These are phyloP conservation scores for Sebastes elongatus DNA, from an alignment of 2,797 vertebrate genomes.

Conservation along the genomic window DNA sequence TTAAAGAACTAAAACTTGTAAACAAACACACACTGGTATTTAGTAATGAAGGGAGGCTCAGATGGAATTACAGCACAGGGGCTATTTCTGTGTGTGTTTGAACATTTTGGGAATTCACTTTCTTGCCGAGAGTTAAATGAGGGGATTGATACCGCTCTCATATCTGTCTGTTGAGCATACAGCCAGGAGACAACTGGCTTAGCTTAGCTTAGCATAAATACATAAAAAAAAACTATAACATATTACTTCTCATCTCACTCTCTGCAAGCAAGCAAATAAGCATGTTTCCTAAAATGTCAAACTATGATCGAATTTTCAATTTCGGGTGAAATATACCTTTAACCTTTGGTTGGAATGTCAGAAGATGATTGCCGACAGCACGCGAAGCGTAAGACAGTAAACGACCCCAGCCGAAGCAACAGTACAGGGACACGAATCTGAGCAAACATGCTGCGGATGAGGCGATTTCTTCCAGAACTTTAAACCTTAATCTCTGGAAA, in stretches of 20 bases:
- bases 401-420: slow-evolving; percentile 58
- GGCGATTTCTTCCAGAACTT: neutral
- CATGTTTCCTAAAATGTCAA: neutral
- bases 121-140: neutral
- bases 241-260: neutral
- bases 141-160: neutral
- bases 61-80: neutral
- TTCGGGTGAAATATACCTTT: neutral
- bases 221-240: neutral
- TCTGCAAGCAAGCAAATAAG: neutral
- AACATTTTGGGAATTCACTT: neutral
- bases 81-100: neutral
- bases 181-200: neutral
- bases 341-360: slow-evolving; percentile 46
- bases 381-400: slow-evolving; percentile 38
- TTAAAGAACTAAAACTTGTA: neutral
- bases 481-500: slow-evolving; percentile 3
- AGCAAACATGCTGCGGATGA: slow-evolving; percentile 57
- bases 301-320: neutral
- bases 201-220: neutral
- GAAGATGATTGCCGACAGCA: slow-evolving; percentile 31
- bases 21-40: neutral
- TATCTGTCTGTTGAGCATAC: neutral
- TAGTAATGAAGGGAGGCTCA: neutral
- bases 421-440: slow-evolving; percentile 25